Conservation (phyloP, 2,888 invertebrate genomes). For the Cabera pusaria region DNA sequence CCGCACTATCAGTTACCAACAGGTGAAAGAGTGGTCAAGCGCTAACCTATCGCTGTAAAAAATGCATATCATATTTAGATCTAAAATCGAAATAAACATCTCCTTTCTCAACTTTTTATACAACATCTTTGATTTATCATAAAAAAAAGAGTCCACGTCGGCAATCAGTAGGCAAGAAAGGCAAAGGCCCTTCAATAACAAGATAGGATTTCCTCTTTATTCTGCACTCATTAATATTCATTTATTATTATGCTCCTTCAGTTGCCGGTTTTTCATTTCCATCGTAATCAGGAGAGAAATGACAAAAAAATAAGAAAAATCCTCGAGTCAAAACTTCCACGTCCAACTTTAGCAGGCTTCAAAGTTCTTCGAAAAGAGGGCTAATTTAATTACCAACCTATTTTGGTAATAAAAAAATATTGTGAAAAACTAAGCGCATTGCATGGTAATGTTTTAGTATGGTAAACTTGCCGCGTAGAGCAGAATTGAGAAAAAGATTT, state of each 20-base stretch:
- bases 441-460: too few relatives aligned
- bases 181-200: conserved; percentile 5
- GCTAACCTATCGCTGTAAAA: too few relatives aligned
- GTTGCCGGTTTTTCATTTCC: conserved; percentile 23
- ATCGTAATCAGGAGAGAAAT: conserved; percentile 34
- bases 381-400: conserved; percentile 35
- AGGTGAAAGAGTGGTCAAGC: too few relatives aligned
- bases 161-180: too few relatives aligned
- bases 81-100: too few relatives aligned
- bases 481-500: too few relatives aligned
- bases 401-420: conserved; percentile 3
- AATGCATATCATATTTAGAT: too few relatives aligned
- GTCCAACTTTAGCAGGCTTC: conserved; percentile 37
- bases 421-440: not conserved
- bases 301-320: conserved; percentile 38
- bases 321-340: conserved; percentile 36
- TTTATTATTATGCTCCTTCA: conserved; percentile 18
- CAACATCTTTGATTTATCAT: too few relatives aligned
- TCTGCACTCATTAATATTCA: conserved; percentile 26
- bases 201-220: conserved; percentile 13
- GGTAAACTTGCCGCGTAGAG: too few relatives aligned
- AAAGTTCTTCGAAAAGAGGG: conserved; percentile 30
- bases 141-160: too few relatives aligned
- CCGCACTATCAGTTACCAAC: too few relatives aligned
- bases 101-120: too few relatives aligned